These are phyloP conservation scores for Atrina japonica DNA, from an alignment of 2,888 invertebrate genomes.

Conservation along the genomic window DNA sequence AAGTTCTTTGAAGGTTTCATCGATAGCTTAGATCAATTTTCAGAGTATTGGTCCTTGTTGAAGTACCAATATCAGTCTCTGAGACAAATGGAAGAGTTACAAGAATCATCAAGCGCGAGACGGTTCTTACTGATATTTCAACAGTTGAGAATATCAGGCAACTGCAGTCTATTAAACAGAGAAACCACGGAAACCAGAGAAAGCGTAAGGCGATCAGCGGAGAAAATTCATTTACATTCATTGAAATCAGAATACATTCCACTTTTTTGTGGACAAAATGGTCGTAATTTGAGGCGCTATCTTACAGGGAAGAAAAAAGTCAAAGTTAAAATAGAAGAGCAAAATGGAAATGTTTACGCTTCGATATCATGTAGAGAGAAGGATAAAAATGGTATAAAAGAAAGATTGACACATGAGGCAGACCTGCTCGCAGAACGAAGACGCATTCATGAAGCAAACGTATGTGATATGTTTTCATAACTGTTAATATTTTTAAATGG, in stretches of 20 bases:
- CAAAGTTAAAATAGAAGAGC: constrained; percentile 15
- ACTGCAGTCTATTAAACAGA: constrained; percentile 10
- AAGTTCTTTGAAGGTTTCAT: constrained; percentile 40
- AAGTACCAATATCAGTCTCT: constrained; percentile 6
- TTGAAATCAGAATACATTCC: constrained; percentile 16
- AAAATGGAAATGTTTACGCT: constrained; percentile 6
- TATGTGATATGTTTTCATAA: neutral
- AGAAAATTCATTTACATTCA: constrained; percentile 12
- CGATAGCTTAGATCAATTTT: constrained; percentile 10
- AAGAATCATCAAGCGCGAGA: constrained; percentile 9
- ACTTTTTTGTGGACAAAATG: constrained; percentile 3
- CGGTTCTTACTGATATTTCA: constrained; percentile 24
- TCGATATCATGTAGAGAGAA: constrained; percentile 7
- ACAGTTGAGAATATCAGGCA: neutral
- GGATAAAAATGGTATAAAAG: constrained; percentile 2
- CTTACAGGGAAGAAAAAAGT: constrained; percentile 29
- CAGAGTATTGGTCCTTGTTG: constrained; percentile 10
- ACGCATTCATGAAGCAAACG: constrained; percentile 25
- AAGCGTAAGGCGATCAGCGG: neutral
- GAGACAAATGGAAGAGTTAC: constrained; percentile 5
- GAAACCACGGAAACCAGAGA: neutral
- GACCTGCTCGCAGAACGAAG: constrained; percentile 20
- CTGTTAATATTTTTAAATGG: no score
- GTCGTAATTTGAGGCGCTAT: constrained; percentile 19
- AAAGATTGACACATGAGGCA: constrained; percentile 15